These are phyloP conservation scores for Lepidostoma basale DNA, from an alignment of 1,140 invertebrate species.

Conservation along the genomic window DNA sequence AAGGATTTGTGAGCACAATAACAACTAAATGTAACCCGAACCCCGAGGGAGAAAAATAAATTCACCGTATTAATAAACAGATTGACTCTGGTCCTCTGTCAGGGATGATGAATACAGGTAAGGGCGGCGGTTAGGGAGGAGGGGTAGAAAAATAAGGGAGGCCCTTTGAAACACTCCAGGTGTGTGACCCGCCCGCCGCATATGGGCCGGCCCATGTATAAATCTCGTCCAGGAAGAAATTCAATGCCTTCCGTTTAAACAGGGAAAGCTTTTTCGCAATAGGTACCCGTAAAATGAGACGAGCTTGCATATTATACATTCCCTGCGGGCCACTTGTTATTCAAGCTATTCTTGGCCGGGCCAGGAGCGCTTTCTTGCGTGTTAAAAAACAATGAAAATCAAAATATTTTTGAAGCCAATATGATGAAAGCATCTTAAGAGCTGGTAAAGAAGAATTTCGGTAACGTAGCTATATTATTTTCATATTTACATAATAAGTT, in stretches of 20 bases:
- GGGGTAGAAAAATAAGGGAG: background rate
- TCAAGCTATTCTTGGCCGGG: too few relatives aligned
- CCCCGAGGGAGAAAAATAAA: conserved; percentile 39
- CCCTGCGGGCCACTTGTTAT: background rate
- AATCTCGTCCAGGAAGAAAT: conserved; percentile 11
- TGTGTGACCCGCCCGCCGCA: background rate
- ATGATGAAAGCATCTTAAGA: too few relatives aligned
- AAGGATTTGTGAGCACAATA: conserved; percentile 10
- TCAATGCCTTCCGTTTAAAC: background rate
- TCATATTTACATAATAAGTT: too few relatives aligned
- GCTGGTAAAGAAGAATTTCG: too few relatives aligned
- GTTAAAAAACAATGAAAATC: too few relatives aligned
- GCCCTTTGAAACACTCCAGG: conserved; percentile 24
- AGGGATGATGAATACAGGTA: conserved; percentile 41
- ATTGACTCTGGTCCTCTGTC: conserved; percentile 42
- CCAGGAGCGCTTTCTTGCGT: too few relatives aligned
- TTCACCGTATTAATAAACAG: conserved; percentile 45
- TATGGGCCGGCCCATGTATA: background rate
- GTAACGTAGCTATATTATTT: too few relatives aligned
- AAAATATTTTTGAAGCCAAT: too few relatives aligned
- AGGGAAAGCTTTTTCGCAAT: too few relatives aligned
- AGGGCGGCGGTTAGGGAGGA: background rate
- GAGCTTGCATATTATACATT: conserved; percentile 5
- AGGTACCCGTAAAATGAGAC: too few relatives aligned
- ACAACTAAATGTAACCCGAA: conserved; percentile 10